These are phyloP conservation scores for Diadumene lineata DNA, from an alignment of 92 coral and sea anemone species.

Conservation along the genomic window DNA sequence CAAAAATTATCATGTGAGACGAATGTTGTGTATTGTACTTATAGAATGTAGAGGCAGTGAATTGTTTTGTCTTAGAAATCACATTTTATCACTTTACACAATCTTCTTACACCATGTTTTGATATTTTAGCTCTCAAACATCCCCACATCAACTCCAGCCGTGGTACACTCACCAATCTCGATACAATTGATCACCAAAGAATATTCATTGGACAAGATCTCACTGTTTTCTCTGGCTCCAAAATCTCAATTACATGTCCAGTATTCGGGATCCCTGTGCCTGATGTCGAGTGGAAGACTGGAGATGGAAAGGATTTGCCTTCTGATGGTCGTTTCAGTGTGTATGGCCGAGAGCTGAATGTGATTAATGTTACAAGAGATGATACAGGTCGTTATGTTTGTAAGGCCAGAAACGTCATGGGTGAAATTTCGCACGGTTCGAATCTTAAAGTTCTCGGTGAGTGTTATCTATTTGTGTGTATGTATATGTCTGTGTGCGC, in stretches of 20 bases:
- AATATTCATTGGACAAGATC: conserved; percentile 65
- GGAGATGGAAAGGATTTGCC: conserved; percentile 36
- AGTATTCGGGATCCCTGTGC: conserved; percentile 80
- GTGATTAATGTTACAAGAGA: conserved; percentile 25
- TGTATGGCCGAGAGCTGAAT: conserved; percentile 24
- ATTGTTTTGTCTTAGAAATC: too few species aligned
- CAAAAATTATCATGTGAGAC: too few species aligned
- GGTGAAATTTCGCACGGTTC: conserved; percentile 55
- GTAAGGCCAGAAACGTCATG: conserved; percentile 59
- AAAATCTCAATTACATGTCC: conserved; percentile 78
- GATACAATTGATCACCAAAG: conserved; percentile 45
- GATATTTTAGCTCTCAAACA: conserved; percentile 51
- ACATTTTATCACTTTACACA: too few species aligned
- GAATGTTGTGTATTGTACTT: too few species aligned
- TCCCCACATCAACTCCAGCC: conserved; percentile 73
- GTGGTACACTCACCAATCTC: conserved; percentile 51
- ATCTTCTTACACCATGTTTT: too few species aligned
- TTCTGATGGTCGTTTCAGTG: conserved; percentile 37
- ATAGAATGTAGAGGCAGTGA: too few species aligned
- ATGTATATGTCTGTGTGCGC: too few species aligned
- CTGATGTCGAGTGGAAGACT: conserved; percentile 74
- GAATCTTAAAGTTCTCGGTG: conserved; percentile 58
- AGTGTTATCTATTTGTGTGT: background rate
- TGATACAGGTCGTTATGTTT: conserved; percentile 63
- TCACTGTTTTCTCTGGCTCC: conserved; percentile 64